Conservation (phyloP, 2,888 invertebrate genomes). For the Idaea straminata region DNA sequence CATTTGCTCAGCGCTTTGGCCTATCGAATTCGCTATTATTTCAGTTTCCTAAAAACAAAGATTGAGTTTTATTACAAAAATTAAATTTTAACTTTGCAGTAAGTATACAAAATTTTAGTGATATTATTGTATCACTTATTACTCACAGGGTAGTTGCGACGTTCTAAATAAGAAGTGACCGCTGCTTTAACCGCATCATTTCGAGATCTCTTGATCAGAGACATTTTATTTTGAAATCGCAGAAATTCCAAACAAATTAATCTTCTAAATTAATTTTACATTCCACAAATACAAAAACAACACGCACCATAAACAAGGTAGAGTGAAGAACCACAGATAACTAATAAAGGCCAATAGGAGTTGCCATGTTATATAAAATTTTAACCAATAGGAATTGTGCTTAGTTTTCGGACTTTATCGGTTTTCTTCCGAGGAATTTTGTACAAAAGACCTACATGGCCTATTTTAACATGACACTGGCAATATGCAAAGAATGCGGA, state of each 20-base stretch:
- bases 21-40: slow-evolving; percentile 76
- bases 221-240: slow-evolving; percentile 39
- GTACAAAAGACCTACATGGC: not conserved
- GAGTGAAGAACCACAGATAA: not conserved
- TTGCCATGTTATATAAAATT: not conserved
- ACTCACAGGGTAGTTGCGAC: slow-evolving; percentile 83
- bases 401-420: slow-evolving; percentile 22
- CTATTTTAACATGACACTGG: not conserved
- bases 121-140: too few relatives aligned
- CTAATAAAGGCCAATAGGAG: not conserved
- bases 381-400: slow-evolving; percentile 5
- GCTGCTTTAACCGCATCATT: slow-evolving; percentile 84
- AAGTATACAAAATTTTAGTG: too few relatives aligned
- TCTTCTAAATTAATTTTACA: not conserved
- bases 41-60: slow-evolving; percentile 79
- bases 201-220: slow-evolving; percentile 82
- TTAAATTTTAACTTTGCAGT: too few relatives aligned
- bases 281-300: not conserved
- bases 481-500: not conserved
- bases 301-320: not conserved
- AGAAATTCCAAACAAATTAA: slow-evolving; percentile 11
- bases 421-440: not conserved
- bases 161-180: slow-evolving; percentile 84
- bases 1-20: slow-evolving; percentile 84
- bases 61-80: too few relatives aligned